Base-by-base conservation (phyloP, 1,140 invertebrate genomes). In the Euura lappo region DNA sequence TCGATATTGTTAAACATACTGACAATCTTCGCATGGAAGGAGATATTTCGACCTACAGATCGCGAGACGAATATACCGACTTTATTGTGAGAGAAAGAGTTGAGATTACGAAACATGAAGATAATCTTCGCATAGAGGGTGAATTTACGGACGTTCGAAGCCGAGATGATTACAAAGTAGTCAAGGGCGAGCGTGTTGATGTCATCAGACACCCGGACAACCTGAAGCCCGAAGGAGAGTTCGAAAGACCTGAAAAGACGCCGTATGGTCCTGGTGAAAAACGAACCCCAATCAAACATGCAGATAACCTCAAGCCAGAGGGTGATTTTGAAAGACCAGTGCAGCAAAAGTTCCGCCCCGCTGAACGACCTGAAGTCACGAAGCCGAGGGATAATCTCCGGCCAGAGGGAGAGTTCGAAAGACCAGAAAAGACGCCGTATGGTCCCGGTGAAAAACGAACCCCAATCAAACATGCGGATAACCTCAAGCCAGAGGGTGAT, bases 141-240 rank as follows among this genome's bases (percentile, higher is more conserved):
- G 84, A 88, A 71, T 91, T 91, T 73, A 78, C 73, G 10, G 80
- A 81, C 72, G 80, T 71, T 13, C 74, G 75, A 67, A 81, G 81
- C 28, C 80, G 76, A 69, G 83, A 86, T 64, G 85, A 85, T 74
- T 86, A 82, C 28, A 83, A 83, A 45, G 76, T 81, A 4, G 78
- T 82, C 75, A 87, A 71, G 78, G 78, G 90, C 1, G 91, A 93
- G 79, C 84, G 92, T 77, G 89, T 90, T 42, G 89, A 93, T 76
- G 90, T 92, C 68, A 84, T 90, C n/a, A 88, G 88, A 71, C 79
- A 85, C 71, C 70, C 47, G 0, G 91, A 92, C 76, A 93, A 93
- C 80, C 78, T 93, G 0, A 89, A 85, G 78, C 85, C 89, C 0
- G 93, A 94, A 85, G 93, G 92, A 71, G 90, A 92, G 0, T 93